Base-by-base conservation (phyloP, 2,888 invertebrate species). In the Ennomos quercinarius region DNA sequence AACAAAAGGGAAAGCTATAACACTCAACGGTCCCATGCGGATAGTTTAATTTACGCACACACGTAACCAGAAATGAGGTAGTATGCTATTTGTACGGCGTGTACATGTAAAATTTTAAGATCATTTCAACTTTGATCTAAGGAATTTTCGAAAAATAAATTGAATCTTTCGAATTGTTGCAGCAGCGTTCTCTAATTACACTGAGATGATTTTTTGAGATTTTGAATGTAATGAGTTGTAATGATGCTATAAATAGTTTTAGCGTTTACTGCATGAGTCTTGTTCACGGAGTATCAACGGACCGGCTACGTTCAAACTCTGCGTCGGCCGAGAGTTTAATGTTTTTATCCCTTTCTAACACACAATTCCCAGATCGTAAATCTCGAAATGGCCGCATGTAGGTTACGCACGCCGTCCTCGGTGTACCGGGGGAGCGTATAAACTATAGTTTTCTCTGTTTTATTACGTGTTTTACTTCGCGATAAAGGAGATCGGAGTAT, bases 331-430 rank as follows among this genome's bases (percentile, higher is more conserved):
- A 84, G 90, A 89, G 89, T 87, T 84, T 84, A 86, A 87, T 91
- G 84, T 86, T 88, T 89, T 88, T 86, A 86, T 93, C 93, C 84
- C 91, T 78, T 79, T 93, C 93, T 85, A 87, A 89, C 93, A 86
- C 89, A 88, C 91, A 93, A 91, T 93, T 93, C 93, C 93, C 93
- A 93, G 93, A 84, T 93, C 93, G 93, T 93, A 93, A 93, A 93
- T 93, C 92, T 91, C 84, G 93, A 93, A 93, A 93, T 91, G 93
- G 93, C 93, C 93, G 92, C 93, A 92, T 93, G 91, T 93, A 93
- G 93, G 91, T 93, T 93, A 93, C 92, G 93, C 90, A 90, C 91
- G 91, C 89, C 88, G 90, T 87, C 87, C 88, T 86, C 89, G 89
- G 87, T 81, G 85, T 84, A 84, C 87, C 83, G 73, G 84, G 85